Evolutionary conservation across 1,140 invertebrate genomes (phyloP).

Genomic region (Octopus bimaculoides): DNA sequence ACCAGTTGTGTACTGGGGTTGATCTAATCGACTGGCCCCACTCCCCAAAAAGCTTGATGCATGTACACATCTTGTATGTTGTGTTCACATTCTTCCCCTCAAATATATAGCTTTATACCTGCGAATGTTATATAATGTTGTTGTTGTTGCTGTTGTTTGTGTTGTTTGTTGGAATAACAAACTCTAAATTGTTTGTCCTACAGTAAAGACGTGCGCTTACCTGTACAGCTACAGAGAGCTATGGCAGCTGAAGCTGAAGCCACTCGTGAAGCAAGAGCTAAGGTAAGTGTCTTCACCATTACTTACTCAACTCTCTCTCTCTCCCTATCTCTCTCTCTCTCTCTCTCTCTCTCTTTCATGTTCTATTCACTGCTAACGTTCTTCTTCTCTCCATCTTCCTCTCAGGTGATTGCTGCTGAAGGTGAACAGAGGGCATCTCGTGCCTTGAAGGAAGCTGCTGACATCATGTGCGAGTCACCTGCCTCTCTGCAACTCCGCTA

Average conservation of each 20-base stretch:
- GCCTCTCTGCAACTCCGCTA: constrained; percentile 75
- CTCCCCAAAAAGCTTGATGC: too few species aligned
- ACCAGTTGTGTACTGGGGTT: too few species aligned
- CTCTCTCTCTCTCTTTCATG: too few species aligned
- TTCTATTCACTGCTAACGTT: not conserved
- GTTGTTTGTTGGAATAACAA: too few species aligned
- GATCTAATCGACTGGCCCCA: too few species aligned
- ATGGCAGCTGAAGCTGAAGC: constrained; percentile 54
- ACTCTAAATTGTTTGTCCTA: constrained; percentile 11
- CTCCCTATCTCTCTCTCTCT: too few species aligned
- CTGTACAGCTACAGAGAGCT: constrained; percentile 73
- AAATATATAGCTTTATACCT: too few species aligned
- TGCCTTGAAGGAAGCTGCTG: constrained; percentile 84
- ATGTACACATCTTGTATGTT: too few species aligned
- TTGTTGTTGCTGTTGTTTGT: too few species aligned
- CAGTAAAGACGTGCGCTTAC: constrained; percentile 86
- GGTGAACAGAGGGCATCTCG: constrained; percentile 68
- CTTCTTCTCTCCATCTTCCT: not conserved
- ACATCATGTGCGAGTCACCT: constrained; percentile 83
- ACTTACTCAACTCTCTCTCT: not conserved
- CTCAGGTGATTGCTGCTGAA: constrained; percentile 54
- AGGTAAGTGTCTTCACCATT: constrained; percentile 27
- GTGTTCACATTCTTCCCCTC: too few species aligned
- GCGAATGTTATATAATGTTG: too few species aligned
- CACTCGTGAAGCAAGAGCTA: constrained; percentile 47